A percentile compares a stretch with the other conserved stretches of the same genome.
phyloP scores from a whole-genome alignment of 2,113 vertebrate genomes.

The Alexandromys fortis region DNA sequence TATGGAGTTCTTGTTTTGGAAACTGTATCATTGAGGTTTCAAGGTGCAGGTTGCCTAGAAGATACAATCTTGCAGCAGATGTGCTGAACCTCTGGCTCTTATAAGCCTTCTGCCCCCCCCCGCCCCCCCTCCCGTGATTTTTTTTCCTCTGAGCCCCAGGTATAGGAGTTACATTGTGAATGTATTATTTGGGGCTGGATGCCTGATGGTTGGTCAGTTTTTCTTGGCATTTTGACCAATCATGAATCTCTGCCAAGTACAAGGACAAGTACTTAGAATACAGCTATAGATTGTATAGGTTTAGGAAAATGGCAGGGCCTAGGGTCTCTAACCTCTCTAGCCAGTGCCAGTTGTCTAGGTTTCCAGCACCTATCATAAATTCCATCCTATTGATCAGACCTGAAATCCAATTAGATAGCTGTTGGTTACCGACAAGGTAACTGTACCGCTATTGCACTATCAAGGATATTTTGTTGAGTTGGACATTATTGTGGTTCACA shows the following conservation, averaged over 20 bases:
- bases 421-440: background rate
- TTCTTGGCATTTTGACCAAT: background rate
- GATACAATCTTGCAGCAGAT: background rate
- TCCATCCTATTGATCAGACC: background rate
- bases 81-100: background rate
- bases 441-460: background rate
- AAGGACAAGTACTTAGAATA: background rate
- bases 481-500: background rate
- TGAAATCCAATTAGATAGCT: background rate
- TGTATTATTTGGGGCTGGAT: background rate
- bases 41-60: background rate
- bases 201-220: background rate
- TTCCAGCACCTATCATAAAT: background rate
- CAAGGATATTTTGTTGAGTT: background rate
- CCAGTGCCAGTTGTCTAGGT: background rate
- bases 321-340: background rate
- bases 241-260: background rate
- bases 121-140: background rate
- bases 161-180: background rate
- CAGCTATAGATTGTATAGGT: background rate
- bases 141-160: background rate
- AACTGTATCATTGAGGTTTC: background rate
- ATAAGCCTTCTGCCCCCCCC: background rate
- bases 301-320: background rate
- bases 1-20: background rate